Evolutionary conservation across 1,140 invertebrate genomes (phyloP), one percentile per base, ranked within the genome.

Genomic region (Pentalonia nigronervosa): DNA sequence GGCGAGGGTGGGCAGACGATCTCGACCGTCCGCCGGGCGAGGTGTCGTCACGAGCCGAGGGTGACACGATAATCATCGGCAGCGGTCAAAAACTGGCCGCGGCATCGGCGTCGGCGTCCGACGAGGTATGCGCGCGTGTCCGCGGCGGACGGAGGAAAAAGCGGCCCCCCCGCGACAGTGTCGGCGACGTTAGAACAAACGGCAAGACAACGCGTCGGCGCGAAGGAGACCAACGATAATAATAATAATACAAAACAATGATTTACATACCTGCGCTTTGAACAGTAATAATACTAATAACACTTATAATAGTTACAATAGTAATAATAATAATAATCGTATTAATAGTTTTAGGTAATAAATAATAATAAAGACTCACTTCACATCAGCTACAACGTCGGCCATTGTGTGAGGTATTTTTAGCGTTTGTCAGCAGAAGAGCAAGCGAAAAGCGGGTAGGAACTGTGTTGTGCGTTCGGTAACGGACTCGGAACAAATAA

Each of bases 331-430:
- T 23, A n/a, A 83, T 21, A 36, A 84, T 23, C 2, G 3, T 53
- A 56, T 53, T 53, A 9, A 84, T 45, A 84, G 8, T 25, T 45
- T 0, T 30, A 30, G 7, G 20, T 30, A 86, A 47, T 34, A 41
- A 41, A 4, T 41, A 41, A 41, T 41, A 41, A 30, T 47, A 17
- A 25, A 45, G 17, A 84, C 91, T 93, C 36, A 93, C 91, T 23
- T 93, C 1, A 93, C 91, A 36, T 93, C 91, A n/a, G 50, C 81
- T 93, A 93, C 91, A 93, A 93, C 91, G 76, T 93, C 91, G 48
- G 91, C 91, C 91, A 93, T 93, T 86, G 36, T 93, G 76, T 53
- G 34, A 7, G 48, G 47, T 83, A 41, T 90, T 93, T 53, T 93
- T 93, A 53, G 81, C 8, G 81, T 90, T 36, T 3, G 88, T 56